Evolutionary conservation across 92 coral and sea anemone genomes (phyloP).

Genomic region (Siderastrea siderea): DNA sequence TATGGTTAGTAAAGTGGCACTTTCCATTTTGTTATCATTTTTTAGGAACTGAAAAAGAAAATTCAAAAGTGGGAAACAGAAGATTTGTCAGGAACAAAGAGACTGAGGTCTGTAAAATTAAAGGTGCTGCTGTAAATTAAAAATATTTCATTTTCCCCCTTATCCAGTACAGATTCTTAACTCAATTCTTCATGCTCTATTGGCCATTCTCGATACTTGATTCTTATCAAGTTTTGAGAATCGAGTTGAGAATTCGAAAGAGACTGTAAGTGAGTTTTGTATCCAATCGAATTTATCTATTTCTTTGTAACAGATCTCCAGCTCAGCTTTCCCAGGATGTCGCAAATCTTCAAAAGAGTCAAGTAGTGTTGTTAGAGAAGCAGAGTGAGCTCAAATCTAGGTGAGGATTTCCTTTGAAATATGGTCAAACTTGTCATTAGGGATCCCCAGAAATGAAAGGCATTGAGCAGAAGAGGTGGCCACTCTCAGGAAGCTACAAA

Average conservation of each 20-base stretch:
- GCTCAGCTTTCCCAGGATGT: slow-evolving; percentile 86
- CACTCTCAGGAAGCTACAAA: too few species aligned
- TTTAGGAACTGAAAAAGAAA: slow-evolving; percentile 83
- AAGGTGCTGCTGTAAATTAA: not conserved
- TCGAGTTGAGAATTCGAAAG: too few species aligned
- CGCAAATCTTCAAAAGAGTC: slow-evolving; percentile 91
- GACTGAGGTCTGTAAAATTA: slow-evolving; percentile 51
- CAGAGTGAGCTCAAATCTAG: slow-evolving; percentile 92
- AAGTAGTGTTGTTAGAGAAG: slow-evolving; percentile 87
- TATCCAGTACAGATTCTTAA: too few species aligned
- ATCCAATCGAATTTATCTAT: not conserved
- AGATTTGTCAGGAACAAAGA: slow-evolving; percentile 77
- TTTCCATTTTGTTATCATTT: not conserved
- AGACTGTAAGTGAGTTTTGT: too few species aligned
- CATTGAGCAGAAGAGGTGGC: too few species aligned
- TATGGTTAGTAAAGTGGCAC: not conserved
- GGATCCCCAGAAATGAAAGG: too few species aligned
- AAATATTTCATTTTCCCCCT: not conserved
- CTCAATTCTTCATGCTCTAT: too few species aligned
- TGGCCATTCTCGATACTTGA: too few species aligned
- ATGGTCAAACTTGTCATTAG: not conserved
- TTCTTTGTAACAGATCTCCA: slow-evolving; percentile 74
- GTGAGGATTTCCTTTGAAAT: slow-evolving; percentile 39
- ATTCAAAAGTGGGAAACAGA: slow-evolving; percentile 94
- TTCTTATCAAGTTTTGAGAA: too few species aligned